These are phyloP conservation scores for Oedothorax gibbosus DNA, from an alignment of 1,140 invertebrate species.

Conservation along the genomic window DNA sequence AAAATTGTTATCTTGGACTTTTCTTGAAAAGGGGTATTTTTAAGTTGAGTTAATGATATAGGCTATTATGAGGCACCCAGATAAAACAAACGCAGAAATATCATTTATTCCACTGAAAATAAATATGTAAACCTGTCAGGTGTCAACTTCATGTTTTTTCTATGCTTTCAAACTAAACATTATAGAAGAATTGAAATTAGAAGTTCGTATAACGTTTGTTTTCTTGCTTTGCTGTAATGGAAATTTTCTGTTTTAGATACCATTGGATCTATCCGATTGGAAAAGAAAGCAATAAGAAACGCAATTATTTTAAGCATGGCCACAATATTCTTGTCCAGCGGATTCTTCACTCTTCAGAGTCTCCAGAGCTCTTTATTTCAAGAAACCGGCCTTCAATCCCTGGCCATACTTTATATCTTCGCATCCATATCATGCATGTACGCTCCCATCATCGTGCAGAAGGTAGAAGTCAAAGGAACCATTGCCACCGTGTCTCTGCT, in stretches of 20 bases:
- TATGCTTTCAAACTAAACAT: too few relatives aligned
- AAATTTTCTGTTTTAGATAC: conserved; percentile 12
- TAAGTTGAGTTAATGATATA: too few relatives aligned
- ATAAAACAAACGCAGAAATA: too few relatives aligned
- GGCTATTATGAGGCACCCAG: too few relatives aligned
- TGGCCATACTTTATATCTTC: conserved; percentile 51
- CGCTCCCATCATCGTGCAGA: conserved; percentile 56
- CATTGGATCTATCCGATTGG: conserved; percentile 34
- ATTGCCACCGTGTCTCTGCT: conserved; percentile 24
- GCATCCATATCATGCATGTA: conserved; percentile 55
- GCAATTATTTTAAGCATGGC: conserved; percentile 59
- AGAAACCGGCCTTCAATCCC: conserved; percentile 33
- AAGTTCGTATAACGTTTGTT: too few relatives aligned
- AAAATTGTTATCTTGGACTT: too few relatives aligned
- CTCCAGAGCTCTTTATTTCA: conserved; percentile 61
- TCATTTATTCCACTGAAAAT: too few relatives aligned
- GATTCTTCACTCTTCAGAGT: conserved; percentile 52
- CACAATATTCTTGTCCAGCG: conserved; percentile 52
- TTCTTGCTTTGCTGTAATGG: too few relatives aligned
- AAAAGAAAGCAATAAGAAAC: conserved; percentile 57
- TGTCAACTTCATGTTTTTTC: too few relatives aligned
- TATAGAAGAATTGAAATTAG: too few relatives aligned
- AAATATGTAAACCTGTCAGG: too few relatives aligned
- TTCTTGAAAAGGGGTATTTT: too few relatives aligned
- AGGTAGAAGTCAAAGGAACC: conserved; percentile 57